Evolutionary conservation across 2,113 vertebrate genomes (phyloP).

Genomic region (Rana temporaria): DNA sequence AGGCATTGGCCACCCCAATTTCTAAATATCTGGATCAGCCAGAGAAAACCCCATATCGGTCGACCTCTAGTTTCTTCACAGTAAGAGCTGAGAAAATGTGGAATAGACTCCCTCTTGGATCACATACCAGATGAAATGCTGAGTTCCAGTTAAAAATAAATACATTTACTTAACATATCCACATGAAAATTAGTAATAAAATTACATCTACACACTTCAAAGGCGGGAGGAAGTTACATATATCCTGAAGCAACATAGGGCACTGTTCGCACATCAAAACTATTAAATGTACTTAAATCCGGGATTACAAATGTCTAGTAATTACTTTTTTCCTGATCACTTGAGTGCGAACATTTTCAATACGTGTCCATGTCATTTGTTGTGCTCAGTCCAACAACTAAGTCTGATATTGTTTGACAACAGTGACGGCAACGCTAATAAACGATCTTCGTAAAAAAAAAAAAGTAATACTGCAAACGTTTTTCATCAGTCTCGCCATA

Average conservation of each 20-base stretch:
- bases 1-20: too few relatives aligned
- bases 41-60: too few relatives aligned
- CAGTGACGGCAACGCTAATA: background rate
- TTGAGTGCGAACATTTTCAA: background rate
- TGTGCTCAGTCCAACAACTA: too few relatives aligned
- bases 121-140: too few relatives aligned
- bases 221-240: background rate
- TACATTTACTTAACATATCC: too few relatives aligned
- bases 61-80: too few relatives aligned
- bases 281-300: conserved; percentile 15
- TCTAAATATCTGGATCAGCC: too few relatives aligned
- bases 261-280: conserved; percentile 22
- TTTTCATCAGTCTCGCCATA: too few relatives aligned
- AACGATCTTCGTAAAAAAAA: background rate
- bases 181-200: conserved; percentile 9
- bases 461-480: background rate
- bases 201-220: conserved; percentile 28
- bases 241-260: conserved; percentile 6
- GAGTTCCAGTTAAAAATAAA: too few relatives aligned
- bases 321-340: conserved; percentile 13
- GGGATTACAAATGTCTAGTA: conserved; percentile 5
- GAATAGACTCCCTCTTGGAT: too few relatives aligned
- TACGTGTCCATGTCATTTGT: background rate
- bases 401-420: background rate
- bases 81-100: too few relatives aligned